A percentile compares a stretch with the other conserved stretches of the same genome.
These are phyloP conservation scores for Hoplostethus atlanticus DNA, from an alignment of 2,797 vertebrate genomes.

Conservation along the genomic window DNA sequence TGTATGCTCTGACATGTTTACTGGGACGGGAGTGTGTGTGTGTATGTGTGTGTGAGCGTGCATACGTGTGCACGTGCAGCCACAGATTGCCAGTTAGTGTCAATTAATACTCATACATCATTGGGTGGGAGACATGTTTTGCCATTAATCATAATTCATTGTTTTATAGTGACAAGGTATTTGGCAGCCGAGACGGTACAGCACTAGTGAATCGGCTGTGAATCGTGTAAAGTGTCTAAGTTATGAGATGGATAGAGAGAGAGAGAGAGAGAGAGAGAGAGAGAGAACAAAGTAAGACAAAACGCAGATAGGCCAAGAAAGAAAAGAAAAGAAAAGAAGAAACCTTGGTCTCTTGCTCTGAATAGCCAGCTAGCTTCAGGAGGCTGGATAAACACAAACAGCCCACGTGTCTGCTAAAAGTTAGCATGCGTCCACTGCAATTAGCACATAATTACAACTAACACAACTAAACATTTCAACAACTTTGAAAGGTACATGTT, in stretches of 20 bases:
- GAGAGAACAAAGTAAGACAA: not conserved
- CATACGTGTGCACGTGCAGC: conserved; percentile 46
- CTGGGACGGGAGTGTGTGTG: conserved; percentile 40
- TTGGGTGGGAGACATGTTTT: conserved; percentile 45
- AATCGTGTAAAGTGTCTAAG: conserved; percentile 55
- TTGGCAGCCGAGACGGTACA: conserved; percentile 69
- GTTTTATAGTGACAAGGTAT: conserved; percentile 69
- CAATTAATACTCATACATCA: conserved; percentile 73
- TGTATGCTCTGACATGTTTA: conserved; percentile 72
- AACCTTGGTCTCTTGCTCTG: conserved; percentile 22
- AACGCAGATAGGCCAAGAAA: not conserved
- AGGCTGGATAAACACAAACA: conserved; percentile 48
- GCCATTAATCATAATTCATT: conserved; percentile 74
- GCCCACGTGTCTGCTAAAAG: conserved; percentile 8
- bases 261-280: not conserved
- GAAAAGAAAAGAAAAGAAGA: not conserved
- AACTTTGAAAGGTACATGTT: conserved; percentile 20
- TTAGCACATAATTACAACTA: conserved; percentile 29
- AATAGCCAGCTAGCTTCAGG: conserved; percentile 9
- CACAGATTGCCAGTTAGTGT: conserved; percentile 66
- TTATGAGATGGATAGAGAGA: conserved; percentile 5
- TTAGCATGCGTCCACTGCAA: conserved; percentile 16
- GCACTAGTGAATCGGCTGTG: conserved; percentile 59
- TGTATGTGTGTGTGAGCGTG: conserved; percentile 1
- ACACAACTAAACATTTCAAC: conserved; percentile 27